A percentile compares a stretch with the other conserved stretches of the same genome.
These are phyloP conservation scores for Drosophila ogumai DNA, from an alignment of 1,140 invertebrate species.

Conservation along the genomic window DNA sequence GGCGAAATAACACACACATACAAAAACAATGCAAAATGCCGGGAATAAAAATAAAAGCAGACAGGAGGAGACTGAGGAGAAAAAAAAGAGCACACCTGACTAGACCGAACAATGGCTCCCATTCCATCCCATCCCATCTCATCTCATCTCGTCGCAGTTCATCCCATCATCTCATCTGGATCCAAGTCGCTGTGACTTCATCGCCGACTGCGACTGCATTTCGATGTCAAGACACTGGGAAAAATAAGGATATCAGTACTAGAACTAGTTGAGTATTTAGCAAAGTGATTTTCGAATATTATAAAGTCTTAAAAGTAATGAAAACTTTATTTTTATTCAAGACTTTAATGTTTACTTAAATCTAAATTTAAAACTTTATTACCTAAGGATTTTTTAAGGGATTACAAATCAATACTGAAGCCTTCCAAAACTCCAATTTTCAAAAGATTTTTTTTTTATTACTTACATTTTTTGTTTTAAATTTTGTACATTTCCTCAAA, in stretches of 20 bases:
- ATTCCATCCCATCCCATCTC: slow-evolving; percentile 52
- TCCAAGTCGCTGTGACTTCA: slow-evolving; percentile 20
- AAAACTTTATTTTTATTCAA: no score
- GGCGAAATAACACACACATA: slow-evolving; percentile 1
- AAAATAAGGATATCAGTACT: background rate
- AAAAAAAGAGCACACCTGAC: slow-evolving; percentile 13
- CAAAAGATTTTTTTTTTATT: no score
- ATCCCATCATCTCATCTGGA: slow-evolving; percentile 23
- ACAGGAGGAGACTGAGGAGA: background rate
- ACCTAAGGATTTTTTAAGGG: no score
- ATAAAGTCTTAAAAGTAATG: no score
- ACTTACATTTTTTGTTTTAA: no score
- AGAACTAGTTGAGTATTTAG: background rate
- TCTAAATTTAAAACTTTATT: no score
- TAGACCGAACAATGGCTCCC: slow-evolving; percentile 21
- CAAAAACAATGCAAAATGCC: slow-evolving; percentile 16
- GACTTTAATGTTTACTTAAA: no score
- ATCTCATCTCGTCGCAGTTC: slow-evolving; percentile 30
- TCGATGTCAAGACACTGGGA: slow-evolving; percentile 3
- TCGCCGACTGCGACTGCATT: slow-evolving; percentile 17
- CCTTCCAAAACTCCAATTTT: no score
- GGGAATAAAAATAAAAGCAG: slow-evolving; percentile 15
- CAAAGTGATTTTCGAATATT: background rate
- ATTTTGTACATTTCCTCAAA: background rate
- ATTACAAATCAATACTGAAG: no score